Evolutionary conservation across 2,888 invertebrate genomes (phyloP), one percentile per base, ranked within the genome.

Genomic region (Lasioglossum pauxillum): DNA sequence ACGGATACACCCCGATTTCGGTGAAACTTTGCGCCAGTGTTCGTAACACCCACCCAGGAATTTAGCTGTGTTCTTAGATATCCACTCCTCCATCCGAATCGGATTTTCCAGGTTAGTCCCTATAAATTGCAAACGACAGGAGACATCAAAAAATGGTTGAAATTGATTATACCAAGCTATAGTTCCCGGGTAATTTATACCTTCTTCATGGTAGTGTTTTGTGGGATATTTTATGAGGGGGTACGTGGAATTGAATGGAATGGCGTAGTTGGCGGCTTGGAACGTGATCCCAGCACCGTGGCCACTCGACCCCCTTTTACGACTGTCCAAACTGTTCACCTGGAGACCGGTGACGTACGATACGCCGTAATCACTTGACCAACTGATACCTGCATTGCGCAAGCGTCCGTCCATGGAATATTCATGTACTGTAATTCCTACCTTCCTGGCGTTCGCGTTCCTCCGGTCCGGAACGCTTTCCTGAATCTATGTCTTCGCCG

Each of bases 391-490:
- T 69, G 91, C 90, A 87, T 86, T 91, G 90, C 90, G 87, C 87
- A 85, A 78, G 85, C 87, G 82, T 74, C 76, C 83, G 75, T 75
- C 80, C 81, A 77, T 80, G 64, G 87, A 91, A 90, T 90, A 90
- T 90, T 90, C 90, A 90, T 90, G 86, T 64, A 75, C 80, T 78
- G 87, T 88, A 83, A 84, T 90, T 83, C 75, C 87, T 72, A 79
- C 44, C 80, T 89, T 87, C 77, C 89, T 89, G 76, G 83, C 75
- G 80, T 78, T 69, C 38, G 10, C 8, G 69, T 35, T 38, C 12
- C 10, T 23, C 38, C 44, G 60, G 2, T 31, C 64, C 16, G 60
- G 16, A 64, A 27, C 31, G 38, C 60, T 38, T 60, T 38, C 31
- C 60, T 27, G 57, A 44, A 64, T 53, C 75, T 27, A 53, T 78